Base-by-base conservation (phyloP, 2,113 vertebrate genomes). In the Lethenteron reissneri region DNA sequence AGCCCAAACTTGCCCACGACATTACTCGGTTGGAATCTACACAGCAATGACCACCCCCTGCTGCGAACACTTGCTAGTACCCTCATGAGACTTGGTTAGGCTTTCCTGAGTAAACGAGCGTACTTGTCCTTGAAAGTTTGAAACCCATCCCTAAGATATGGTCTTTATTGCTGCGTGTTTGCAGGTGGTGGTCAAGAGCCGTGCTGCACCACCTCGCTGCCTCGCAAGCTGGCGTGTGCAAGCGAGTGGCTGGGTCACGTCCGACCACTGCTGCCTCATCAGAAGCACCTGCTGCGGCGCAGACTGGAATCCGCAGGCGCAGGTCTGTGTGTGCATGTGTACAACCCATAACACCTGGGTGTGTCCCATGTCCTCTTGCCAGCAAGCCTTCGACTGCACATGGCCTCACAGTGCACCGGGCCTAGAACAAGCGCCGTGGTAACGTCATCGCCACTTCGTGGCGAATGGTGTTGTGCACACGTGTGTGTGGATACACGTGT, bases 221-320 rank as follows among this genome's bases (percentile, higher is more conserved):
- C 83, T 2, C 82, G 80, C 75, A 80, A 82, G 58, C 82, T 94
- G 10, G 81, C 80, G 11, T 78, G 78, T 70, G 78, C 83, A 7
- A 75, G 58, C 1, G 73, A 84, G 15, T 81, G 82, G 59, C 80
- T 87, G 59, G 72, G 75, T 1, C 80, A 81, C 2, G 78, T 89
- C 56, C 80, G 81, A 0, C 3, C 75, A 2, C 82, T 84, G 75
- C 78, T 86, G 15, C 87, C 88, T 1, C 85, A 80, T 75, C 77
- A 72, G 7, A 78, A 77, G 12, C 57, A 64, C 57, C 19, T 11
- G 0, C 79, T 83, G 5, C 69, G 77, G 72, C 74, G 79, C 69
- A 83, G 88, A 10, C 77, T 94, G 58, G 56, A 72, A 0, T 72
- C 74, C 0, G 78, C 83, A 0, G 78, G 81, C 1, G 77, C 84